These are phyloP conservation scores for Macropis europaea DNA, from an alignment of 2,888 invertebrate genomes.

Conservation along the genomic window DNA sequence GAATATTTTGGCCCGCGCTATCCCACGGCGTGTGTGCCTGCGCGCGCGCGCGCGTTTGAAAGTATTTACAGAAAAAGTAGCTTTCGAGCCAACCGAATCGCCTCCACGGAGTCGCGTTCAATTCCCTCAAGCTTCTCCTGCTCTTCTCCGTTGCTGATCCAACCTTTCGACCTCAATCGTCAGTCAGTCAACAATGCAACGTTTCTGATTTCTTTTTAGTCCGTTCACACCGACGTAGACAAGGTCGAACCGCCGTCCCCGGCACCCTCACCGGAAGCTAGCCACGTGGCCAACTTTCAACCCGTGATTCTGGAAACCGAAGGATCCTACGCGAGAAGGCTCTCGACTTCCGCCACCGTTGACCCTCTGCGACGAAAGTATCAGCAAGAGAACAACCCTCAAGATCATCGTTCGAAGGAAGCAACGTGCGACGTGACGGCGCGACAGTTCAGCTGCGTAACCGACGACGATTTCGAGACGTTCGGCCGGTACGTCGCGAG, in stretches of 20 bases:
- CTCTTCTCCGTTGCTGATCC: too few relatives aligned
- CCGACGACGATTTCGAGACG: constrained; percentile 47
- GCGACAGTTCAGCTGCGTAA: constrained; percentile 15
- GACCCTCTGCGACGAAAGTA: constrained; percentile 12
- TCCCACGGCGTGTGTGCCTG: too few relatives aligned
- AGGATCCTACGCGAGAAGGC: constrained; percentile 44
- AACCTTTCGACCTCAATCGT: too few relatives aligned
- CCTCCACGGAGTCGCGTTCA: too few relatives aligned
- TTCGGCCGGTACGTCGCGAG: constrained; percentile 56
- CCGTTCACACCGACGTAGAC: constrained; percentile 31
- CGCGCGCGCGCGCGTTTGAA: too few relatives aligned
- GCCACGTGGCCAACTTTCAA: constrained; percentile 24
- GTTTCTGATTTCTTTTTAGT: constrained; percentile 38
- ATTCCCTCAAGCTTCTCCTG: too few relatives aligned
- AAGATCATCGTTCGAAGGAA: constrained; percentile 26
- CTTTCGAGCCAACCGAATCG: too few relatives aligned
- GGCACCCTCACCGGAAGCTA: constrained; percentile 29
- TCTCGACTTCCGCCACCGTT: constrained; percentile 3
- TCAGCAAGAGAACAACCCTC: constrained; percentile 20
- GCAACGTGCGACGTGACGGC: constrained; percentile 17
- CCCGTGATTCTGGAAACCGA: constrained; percentile 55
- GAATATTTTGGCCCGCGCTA: too few relatives aligned
- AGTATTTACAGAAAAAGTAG: too few relatives aligned
- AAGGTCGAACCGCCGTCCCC: constrained; percentile 53
- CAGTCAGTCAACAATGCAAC: too few relatives aligned